Evolutionary conservation across 2,113 vertebrate genomes (phyloP), one percentile per base, ranked within the genome.

Genomic region (Melospiza melodia): DNA sequence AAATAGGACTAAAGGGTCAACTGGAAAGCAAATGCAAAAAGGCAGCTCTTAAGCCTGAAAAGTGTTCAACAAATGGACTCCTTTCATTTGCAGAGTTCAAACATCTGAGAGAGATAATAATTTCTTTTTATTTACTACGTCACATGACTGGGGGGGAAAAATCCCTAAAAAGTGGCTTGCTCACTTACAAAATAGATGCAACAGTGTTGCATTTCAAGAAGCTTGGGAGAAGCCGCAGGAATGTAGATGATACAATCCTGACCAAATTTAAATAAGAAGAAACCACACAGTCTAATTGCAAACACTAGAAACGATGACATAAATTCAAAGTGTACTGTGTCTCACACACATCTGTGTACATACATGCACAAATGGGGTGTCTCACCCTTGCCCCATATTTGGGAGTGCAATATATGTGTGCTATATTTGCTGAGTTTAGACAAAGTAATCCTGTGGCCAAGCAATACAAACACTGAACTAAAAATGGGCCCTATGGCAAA

Each of bases 1-100:
- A 94, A 97, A 96, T 85, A 97, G 92, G 94, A 91, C 87, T 95
- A 76, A 95, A 94, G 97, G 97, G 98, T 98, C 98, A 98, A 96
- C 81, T 89, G 87, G 75, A 95, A 93, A 96, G 95, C 89, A 94
- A 93, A 93, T 79, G 81, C 76, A 89, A 96, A 55, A 89, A 93
- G 59, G 87, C 76, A 66, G 84, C 63, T 90, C 84, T 95, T 96
- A 87, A 93, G 86, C 52, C 82, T 91, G 33, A 44, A 94, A 97
- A 93, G n/a, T n/a, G 52, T 66, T 96, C 62, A 94, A 43, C 65
- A 87, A 68, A 96, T 90, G 67, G 63, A 21, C 79, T 82, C 63
- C 75, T 97, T 98, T 94, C 84, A 97, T 93, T 94, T 94, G 72
- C 44, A 85, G 44, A 90, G 75, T 86, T 92, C 71, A 76, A 89